Evolutionary conservation across 2,797 vertebrate species (phyloP), one percentile per base, ranked within the genome.

Genomic region (Spatula clypeata): DNA sequence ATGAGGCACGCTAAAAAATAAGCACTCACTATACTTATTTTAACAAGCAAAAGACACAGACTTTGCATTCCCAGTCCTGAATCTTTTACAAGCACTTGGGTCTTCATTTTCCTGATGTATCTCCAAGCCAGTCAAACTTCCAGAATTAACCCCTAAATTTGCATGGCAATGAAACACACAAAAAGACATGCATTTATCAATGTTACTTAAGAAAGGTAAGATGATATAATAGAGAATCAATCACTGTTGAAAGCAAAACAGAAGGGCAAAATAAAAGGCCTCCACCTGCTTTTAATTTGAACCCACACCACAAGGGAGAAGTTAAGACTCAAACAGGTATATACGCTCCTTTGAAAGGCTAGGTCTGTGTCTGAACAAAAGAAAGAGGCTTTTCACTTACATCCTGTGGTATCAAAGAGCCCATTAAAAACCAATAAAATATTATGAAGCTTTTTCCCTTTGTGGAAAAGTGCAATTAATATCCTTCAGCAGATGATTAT

Each of bases 401-500:
- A 73, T 94, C 86, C 71, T 86, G 36, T 70, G 89, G 91, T 70
- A 91, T 94, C 96, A 95, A 94, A 93, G 62, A 94, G 64, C n/a
- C 38, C 87, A 95, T 97, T 90, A 94, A 95, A 97, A 91, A 86
- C 61, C 45, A 96, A 90, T 88, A 93, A 82, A 84, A 86, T 83
- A 71, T 81, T 88, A 96, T 66, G 58, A 93, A 95, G 69, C 70
- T 73, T 94, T 93, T 84, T 54, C 16, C 66, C 71, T 94, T 95
- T 72, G 70, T 79, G 79, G 91, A 89, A 95, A 64, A 95, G 70
- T 86, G 47, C 73, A 96, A 86, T 95, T 80, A 95, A 92, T 81
- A 79, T 83, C 86, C 94, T 96, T 96, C 90, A 82, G 87, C 67
- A 91, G 88, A 94, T 79, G 55, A 94, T 89, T 88, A 96, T 70